Percentiles rank a stretch among this genome's conserved stretches.
These are phyloP conservation scores for Busseola fusca DNA, from an alignment of 2,888 invertebrate genomes.

Conservation along the genomic window DNA sequence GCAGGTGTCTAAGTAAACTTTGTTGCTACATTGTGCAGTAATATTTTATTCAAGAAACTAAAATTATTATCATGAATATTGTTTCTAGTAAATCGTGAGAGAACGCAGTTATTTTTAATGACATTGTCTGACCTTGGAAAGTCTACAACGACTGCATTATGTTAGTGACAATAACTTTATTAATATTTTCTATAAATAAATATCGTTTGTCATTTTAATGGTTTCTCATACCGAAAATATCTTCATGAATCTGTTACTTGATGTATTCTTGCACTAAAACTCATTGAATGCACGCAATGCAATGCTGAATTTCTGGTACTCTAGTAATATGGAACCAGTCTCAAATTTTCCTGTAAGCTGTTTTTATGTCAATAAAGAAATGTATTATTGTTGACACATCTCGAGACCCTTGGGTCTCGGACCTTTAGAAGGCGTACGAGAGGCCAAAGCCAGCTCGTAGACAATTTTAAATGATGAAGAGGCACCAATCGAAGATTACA, in stretches of 20 bases:
- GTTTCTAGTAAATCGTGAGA: slow-evolving; percentile 26
- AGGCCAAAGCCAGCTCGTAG: no score
- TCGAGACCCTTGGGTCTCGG: no score
- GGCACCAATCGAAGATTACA: no score
- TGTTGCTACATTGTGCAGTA: background rate
- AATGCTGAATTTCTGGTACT: no score
- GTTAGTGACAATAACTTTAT: slow-evolving; percentile 6
- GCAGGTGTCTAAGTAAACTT: background rate
- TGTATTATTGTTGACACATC: no score
- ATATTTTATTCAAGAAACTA: slow-evolving; percentile 17
- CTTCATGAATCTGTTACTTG: background rate
- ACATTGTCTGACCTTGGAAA: slow-evolving; percentile 34
- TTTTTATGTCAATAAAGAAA: no score
- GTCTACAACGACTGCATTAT: slow-evolving; percentile 28
- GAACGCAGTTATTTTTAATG: slow-evolving; percentile 16
- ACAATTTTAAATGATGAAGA: no score
- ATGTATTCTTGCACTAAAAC: background rate
- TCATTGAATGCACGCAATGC: background rate
- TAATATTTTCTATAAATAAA: slow-evolving; percentile 26
- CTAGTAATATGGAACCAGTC: no score
- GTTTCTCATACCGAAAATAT: background rate
- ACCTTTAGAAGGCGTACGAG: no score
- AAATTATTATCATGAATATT: slow-evolving; percentile 15
- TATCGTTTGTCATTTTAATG: background rate
- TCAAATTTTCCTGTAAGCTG: no score